Conservation (phyloP, 2,888 invertebrate species). For the Eupithecia subfuscata region DNA sequence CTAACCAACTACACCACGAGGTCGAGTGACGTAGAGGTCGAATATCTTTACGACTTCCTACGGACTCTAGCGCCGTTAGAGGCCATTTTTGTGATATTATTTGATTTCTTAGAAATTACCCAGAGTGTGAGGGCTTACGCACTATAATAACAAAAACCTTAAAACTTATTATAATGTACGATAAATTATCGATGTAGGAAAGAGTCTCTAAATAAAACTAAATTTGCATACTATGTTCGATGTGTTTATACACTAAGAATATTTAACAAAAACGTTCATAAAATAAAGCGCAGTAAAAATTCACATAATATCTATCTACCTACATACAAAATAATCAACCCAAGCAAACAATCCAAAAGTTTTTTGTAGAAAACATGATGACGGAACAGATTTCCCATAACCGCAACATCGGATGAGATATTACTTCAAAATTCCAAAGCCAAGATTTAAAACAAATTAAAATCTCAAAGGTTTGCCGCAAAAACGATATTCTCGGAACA, state of each 20-base stretch:
- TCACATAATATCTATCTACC: not conserved
- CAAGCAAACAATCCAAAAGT: not conserved
- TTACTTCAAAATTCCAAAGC: slow-evolving; percentile 13
- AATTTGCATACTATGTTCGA: not conserved
- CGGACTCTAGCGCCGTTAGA: too few relatives aligned
- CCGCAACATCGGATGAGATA: slow-evolving; percentile 20
- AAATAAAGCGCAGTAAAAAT: not conserved
- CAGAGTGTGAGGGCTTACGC: too few relatives aligned
- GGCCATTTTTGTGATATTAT: too few relatives aligned
- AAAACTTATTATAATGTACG: not conserved
- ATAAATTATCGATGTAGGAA: not conserved
- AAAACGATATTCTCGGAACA: slow-evolving; percentile 40
- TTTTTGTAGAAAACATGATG: slow-evolving; percentile 3
- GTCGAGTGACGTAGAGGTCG: too few relatives aligned
- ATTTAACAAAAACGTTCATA: not conserved
- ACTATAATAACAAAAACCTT: too few relatives aligned
- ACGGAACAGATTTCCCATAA: slow-evolving; percentile 22
- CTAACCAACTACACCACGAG: too few relatives aligned
- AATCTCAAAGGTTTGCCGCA: slow-evolving; percentile 33
- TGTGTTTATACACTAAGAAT: not conserved
- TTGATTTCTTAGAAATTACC: too few relatives aligned
- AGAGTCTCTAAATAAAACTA: not conserved
- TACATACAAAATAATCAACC: not conserved
- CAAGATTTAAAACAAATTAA: slow-evolving; percentile 33
- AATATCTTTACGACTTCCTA: too few relatives aligned